phyloP scores from a whole-genome alignment of 2,113 vertebrate species.

The Sinocyclocheilus maitianheensis region DNA sequence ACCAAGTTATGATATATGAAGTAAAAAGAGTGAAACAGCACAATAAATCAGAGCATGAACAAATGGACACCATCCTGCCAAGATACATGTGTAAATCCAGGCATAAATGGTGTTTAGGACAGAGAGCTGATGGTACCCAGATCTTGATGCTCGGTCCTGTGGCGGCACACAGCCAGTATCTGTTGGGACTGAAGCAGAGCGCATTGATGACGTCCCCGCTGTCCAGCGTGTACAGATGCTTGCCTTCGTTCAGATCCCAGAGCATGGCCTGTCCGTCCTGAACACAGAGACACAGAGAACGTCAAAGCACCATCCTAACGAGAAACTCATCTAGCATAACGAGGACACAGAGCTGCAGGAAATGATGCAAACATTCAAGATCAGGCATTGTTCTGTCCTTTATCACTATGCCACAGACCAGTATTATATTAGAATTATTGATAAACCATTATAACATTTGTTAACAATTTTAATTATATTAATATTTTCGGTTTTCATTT shows the following conservation, averaged over 20 bases:
- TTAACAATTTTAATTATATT: no score
- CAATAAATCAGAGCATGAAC: background rate
- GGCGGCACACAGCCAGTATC: constrained; percentile 96
- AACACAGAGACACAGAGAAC: background rate
- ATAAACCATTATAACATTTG: no score
- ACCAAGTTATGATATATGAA: background rate
- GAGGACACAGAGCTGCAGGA: background rate
- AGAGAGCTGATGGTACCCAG: constrained; percentile 78
- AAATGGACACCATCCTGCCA: background rate
- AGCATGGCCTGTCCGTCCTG: constrained; percentile 97
- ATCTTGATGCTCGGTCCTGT: constrained; percentile 98
- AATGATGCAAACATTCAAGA: background rate
- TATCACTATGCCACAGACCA: background rate
- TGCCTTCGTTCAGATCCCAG: constrained; percentile 97
- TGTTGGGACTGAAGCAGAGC: constrained; percentile 95
- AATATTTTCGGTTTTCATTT: no score
- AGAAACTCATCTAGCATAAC: background rate
- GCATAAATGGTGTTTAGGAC: background rate
- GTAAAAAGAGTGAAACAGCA: background rate
- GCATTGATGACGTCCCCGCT: constrained; percentile 93
- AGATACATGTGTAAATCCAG: background rate
- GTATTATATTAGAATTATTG: no score
- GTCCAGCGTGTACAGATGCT: constrained; percentile 94
- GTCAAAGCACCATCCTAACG: background rate
- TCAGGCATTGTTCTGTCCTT: background rate